A percentile compares a stretch with the other conserved stretches of the same genome.
Evolutionary conservation across 1,140 invertebrate genomes (phyloP).

Genomic region (Polypedilum pembai): DNA sequence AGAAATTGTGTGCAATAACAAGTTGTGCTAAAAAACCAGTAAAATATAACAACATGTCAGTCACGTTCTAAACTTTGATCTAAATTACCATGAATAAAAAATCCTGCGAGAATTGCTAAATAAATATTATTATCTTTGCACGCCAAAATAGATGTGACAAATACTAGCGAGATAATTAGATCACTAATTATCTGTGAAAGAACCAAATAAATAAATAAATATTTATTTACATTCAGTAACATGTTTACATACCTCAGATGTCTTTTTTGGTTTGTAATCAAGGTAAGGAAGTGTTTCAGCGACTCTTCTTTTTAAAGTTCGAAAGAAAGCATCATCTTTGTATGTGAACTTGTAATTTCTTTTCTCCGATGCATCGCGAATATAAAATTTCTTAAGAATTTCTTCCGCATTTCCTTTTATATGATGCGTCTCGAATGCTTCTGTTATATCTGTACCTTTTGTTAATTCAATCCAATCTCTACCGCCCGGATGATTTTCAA

Average conservation of each 20-base stretch:
- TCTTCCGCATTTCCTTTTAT: conserved; percentile 45
- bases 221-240: neutral
- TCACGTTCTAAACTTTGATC: no score
- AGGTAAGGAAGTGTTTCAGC: neutral
- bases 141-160: neutral
- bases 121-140: neutral
- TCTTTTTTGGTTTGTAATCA: neutral
- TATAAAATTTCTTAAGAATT: conserved; percentile 53
- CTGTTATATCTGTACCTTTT: conserved; percentile 63
- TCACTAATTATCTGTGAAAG: neutral
- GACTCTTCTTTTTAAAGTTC: conserved; percentile 52
- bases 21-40: conserved; percentile 36
- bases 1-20: conserved; percentile 69
- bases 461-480: conserved; percentile 56
- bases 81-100: conserved; percentile 48
- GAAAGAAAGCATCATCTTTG: conserved; percentile 57
- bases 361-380: conserved; percentile 46
- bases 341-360: conserved; percentile 58
- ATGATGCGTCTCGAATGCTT: conserved; percentile 60
- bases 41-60: no score
- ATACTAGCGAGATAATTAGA: neutral
- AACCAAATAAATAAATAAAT: neutral
- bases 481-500: conserved; percentile 61
- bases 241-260: neutral
- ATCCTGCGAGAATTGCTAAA: conserved; percentile 44